Evolutionary conservation across 2,888 invertebrate genomes (phyloP).

Genomic region (Nemoura dubitans): DNA sequence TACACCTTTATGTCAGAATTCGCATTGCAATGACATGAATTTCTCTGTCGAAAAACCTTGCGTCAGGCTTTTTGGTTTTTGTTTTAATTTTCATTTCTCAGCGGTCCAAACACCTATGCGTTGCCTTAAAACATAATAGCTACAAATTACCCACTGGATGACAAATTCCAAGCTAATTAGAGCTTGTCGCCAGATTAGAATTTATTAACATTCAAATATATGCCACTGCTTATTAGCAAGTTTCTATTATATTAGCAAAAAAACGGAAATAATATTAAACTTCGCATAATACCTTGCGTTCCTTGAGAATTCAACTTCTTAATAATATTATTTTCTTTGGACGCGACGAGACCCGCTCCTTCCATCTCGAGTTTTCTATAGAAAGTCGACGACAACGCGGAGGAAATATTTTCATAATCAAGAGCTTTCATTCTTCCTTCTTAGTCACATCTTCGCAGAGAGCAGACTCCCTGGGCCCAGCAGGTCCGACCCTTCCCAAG

Average conservation of each 20-base stretch:
- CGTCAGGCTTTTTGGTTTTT: too few relatives aligned
- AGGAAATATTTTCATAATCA: constrained; percentile 43
- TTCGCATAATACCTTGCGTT: neutral
- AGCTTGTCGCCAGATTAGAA: neutral
- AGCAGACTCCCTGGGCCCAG: neutral
- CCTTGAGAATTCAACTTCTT: constrained; percentile 41
- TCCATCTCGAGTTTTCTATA: constrained; percentile 34
- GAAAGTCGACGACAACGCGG: constrained; percentile 35
- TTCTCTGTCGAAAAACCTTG: too few relatives aligned
- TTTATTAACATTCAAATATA: constrained; percentile 7
- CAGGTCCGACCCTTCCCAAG: neutral
- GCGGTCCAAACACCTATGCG: neutral
- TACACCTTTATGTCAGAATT: too few relatives aligned
- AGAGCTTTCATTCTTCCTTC: constrained; percentile 29
- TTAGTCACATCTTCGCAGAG: neutral
- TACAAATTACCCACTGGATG: neutral
- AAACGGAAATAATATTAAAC: constrained; percentile 16
- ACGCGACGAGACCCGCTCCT: constrained; percentile 35
- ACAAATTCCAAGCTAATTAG: neutral
- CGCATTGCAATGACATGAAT: too few relatives aligned
- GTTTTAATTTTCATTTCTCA: neutral
- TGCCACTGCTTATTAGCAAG: constrained; percentile 29
- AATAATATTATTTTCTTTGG: constrained; percentile 40
- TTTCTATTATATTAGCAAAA: constrained; percentile 23
- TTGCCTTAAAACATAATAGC: neutral